These are phyloP conservation scores for Onthophagus sagittarius DNA, from an alignment of 2,888 invertebrate species.

Conservation along the genomic window DNA sequence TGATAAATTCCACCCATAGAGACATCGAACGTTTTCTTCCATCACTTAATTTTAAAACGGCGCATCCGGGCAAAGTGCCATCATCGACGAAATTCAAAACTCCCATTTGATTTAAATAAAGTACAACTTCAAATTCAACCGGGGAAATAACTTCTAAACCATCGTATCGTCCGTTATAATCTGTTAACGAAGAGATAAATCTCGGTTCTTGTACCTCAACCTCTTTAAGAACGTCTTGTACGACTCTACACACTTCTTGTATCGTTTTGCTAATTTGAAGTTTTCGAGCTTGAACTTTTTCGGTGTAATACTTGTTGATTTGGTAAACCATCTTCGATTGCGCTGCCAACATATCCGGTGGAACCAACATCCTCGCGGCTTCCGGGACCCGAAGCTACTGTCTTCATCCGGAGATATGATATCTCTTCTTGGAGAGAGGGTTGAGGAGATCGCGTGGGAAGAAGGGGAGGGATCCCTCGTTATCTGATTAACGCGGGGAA, in stretches of 20 bases:
- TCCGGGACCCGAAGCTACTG: conserved; percentile 32
- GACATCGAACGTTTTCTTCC: conserved; percentile 96
- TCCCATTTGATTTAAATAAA: conserved; percentile 96
- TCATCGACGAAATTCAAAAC: conserved; percentile 97
- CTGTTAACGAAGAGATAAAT: conserved; percentile 86
- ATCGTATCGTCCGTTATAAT: conserved; percentile 86
- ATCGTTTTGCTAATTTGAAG: conserved; percentile 82
- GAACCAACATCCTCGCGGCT: conserved; percentile 72
- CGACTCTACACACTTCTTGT: conserved; percentile 85
- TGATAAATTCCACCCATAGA: conserved; percentile 96
- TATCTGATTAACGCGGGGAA: conserved; percentile 32
- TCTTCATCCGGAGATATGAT: conserved; percentile 35
- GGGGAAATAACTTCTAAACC: conserved; percentile 92
- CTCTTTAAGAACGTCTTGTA: conserved; percentile 92
- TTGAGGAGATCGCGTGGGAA: conserved; percentile 28
- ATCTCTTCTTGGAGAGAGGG: conserved; percentile 30
- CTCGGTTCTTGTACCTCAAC: conserved; percentile 93
- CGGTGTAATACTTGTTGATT: conserved; percentile 90
- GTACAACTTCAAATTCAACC: conserved; percentile 89
- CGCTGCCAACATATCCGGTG: conserved; percentile 89
- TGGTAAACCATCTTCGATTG: conserved; percentile 94
- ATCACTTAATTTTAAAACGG: conserved; percentile 90
- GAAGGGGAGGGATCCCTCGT: conserved; percentile 21
- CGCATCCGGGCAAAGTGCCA: conserved; percentile 89
- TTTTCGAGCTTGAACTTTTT: conserved; percentile 83